phyloP scores from a whole-genome alignment of 2,797 vertebrate genomes.

The Picus viridis region DNA sequence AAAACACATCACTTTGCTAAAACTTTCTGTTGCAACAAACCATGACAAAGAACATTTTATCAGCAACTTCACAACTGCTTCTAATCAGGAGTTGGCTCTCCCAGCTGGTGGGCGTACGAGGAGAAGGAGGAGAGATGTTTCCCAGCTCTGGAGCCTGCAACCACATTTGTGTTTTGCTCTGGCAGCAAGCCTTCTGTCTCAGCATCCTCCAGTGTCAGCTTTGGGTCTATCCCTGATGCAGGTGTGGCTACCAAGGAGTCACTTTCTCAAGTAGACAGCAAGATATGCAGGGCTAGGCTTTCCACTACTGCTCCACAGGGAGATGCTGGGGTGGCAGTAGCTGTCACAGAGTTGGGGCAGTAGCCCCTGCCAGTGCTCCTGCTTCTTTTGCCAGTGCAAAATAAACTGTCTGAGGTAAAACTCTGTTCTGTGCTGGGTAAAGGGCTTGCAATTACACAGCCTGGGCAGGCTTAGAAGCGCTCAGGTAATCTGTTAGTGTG shows the following conservation, averaged over 20 bases:
- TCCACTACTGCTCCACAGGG: neutral
- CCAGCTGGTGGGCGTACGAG: fast-evolving
- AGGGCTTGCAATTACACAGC: neutral
- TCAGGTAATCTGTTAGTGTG: neutral
- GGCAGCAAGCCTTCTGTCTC: neutral
- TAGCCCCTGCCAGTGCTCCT: fast-evolving
- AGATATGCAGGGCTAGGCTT: neutral
- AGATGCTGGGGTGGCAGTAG: fast-evolving
- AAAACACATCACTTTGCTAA: neutral
- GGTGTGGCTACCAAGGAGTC: neutral
- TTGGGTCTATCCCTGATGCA: neutral
- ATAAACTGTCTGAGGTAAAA: neutral
- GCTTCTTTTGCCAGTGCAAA: neutral
- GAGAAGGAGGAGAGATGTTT: neutral
- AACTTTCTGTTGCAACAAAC: neutral
- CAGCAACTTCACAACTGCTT: neutral
- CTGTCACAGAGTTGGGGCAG: neutral
- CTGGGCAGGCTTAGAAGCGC: neutral
- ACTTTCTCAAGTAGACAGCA: no score
- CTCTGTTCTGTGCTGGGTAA: neutral
- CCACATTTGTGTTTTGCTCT: neutral
- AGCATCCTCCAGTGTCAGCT: neutral
- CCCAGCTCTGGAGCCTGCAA: neutral
- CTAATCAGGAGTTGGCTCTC: neutral
- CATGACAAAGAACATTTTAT: neutral